Base-by-base conservation (phyloP, 1,140 invertebrate genomes). In the Dreissena polymorpha region DNA sequence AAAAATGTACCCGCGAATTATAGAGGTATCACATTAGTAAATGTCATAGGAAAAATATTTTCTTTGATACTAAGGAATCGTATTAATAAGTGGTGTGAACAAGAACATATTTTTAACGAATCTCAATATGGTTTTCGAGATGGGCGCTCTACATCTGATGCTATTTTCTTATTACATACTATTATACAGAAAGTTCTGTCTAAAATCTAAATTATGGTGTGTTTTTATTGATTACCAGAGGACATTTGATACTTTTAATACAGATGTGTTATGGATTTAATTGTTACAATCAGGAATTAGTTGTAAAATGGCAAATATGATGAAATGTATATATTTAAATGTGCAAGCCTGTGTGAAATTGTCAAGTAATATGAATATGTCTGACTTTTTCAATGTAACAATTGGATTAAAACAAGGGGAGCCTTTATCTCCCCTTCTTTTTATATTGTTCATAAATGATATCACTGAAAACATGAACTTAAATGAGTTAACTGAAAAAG, bases 131-230 rank as follows among this genome's bases (percentile, higher is more conserved):
- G 76, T 60, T 68, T 79, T 55, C 49, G 77, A n/a, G 55, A 60
- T 71, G 60, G 55, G 3, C 68, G 60, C 50, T 80, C 77, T 57
- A 80, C 77, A 60, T 53, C 68, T 60, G 77, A 80, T 80, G 68
- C 67, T 72, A 72, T 80, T 25, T 71, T 80, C 55, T 27, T 71
- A 63, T 27, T 80, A 49, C 67, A 80, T 72, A 21, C 77, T 71
- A 72, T 80, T 71, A 70, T 72, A 6, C 67, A 71, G 50, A 80
- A 80, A 60, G 67, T 70, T n/a, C 27, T 80, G 39, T 68, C 65
- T 55, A 78, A 78, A 72, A 72, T 70, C 25, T n/a, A 70, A 70
- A 70, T 27, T 68, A 68, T 39, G 39, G 39, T 39, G 39, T 39
- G 39, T 39, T 39, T 39, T 39, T 39, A 39, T 39, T 39, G 39